Evolutionary conservation across 2,113 vertebrate genomes (phyloP), one percentile per base, ranked within the genome.

Genomic region (Noturus placidus): DNA sequence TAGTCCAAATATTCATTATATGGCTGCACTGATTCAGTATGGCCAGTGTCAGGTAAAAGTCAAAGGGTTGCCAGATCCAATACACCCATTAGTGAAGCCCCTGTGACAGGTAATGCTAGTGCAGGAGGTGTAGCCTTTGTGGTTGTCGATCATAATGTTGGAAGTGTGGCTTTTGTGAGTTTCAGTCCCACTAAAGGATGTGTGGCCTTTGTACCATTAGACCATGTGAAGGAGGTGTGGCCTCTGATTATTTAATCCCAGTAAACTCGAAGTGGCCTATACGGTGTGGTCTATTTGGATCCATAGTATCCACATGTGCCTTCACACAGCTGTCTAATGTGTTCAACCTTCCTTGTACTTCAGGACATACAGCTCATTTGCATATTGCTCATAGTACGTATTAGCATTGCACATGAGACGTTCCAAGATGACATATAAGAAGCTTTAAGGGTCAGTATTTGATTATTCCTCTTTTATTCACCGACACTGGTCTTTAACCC

Each of bases 361-460:
- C 30, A 70, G 61, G 50, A 35, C 25, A n/a, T 57, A 35, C 25
- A n/a, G 42, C 84, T 83, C 15, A 65, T 87, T 89, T 87, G 54
- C 78, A 89, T 90, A 89, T 63, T 2, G 38, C 82, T 63, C 84
- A 69, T 59, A 52, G 15, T 52, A 33, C 61, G 42, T 33, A 61
- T 87, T 86, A 86, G 89, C 89, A 72, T 87, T 88, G 89, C 87
- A 89, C 20, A 77, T 84, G 89, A 27, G 3, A 30, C 33, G 30
- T 50, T 20, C 59, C 74, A 7, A 65, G 57, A 57, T 61, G 50
- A 33, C 30, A 30, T 25, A 57, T 52, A 79, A 38, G 74, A 78
- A 22, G 54, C 52, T 80, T 30, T 8, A 27, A 80, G 84, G 42
- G 20, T 52, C 74, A 65, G 61, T 52, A 13, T 80, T 15, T n/a